A percentile compares a stretch with the other conserved stretches of the same genome.
Evolutionary conservation across 2,888 invertebrate species (phyloP).

Genomic region (Lomographa bimaculata): DNA sequence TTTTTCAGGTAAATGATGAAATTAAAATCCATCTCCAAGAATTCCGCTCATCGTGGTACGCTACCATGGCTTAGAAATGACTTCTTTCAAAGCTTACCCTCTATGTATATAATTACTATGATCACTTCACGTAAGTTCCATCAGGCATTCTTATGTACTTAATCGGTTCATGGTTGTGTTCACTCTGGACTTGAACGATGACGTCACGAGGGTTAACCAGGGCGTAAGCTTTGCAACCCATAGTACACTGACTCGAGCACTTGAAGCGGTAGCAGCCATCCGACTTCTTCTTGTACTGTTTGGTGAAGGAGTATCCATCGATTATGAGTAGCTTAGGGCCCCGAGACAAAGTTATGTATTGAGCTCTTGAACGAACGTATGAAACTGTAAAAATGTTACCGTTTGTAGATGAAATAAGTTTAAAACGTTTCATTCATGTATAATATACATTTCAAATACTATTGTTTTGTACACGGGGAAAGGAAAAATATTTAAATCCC

Average conservation of each 20-base stretch:
- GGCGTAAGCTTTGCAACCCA: conserved; percentile 39
- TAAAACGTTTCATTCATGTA: too few species aligned
- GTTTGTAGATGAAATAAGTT: too few species aligned
- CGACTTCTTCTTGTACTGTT: conserved; percentile 5
- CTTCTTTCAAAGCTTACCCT: too few species aligned
- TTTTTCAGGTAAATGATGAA: too few species aligned
- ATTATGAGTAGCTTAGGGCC: conserved; percentile 15
- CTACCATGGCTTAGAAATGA: too few species aligned
- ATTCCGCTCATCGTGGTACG: too few species aligned
- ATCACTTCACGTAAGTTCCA: conserved; percentile 25
- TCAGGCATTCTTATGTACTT: conserved; percentile 28
- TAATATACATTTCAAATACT: too few species aligned
- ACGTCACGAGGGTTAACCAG: conserved; percentile 27
- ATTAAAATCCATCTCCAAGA: too few species aligned
- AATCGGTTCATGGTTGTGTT: conserved; percentile 39
- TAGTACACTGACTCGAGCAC: conserved; percentile 10
- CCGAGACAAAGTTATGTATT: conserved; percentile 13
- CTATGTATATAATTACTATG: too few species aligned
- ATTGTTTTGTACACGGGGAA: too few species aligned
- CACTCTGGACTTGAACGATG: conserved; percentile 22
- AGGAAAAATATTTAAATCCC: too few species aligned
- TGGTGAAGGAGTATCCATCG: conserved; percentile 24
- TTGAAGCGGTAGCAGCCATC: conserved; percentile 5
- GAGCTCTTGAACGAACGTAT: too few species aligned
- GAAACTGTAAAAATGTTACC: conserved; percentile 2